Evolutionary conservation across 2,113 vertebrate species (phyloP).

Genomic region (Daboia siamensis): DNA sequence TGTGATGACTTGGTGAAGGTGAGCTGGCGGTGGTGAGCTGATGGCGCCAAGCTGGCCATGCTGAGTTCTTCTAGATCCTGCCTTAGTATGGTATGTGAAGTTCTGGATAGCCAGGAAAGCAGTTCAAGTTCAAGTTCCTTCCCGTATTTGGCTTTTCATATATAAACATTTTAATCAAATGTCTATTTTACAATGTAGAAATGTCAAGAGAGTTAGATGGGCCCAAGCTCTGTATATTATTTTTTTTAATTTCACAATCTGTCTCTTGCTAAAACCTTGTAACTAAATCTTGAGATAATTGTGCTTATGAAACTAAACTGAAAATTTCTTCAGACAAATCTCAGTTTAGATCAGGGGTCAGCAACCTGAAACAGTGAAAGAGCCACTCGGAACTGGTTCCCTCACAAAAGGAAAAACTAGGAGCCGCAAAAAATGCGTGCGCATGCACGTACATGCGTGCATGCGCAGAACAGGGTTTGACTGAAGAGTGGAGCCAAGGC

Average conservation of each 20-base stretch:
- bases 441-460: too few relatives aligned
- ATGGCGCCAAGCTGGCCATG: neutral
- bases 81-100: neutral
- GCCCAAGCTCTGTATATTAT: neutral
- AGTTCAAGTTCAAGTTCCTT: too few relatives aligned
- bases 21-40: neutral
- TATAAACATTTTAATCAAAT: neutral
- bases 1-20: neutral
- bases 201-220: neutral
- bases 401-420: too few relatives aligned
- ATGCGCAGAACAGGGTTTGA: too few relatives aligned
- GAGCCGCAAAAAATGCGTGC: too few relatives aligned
- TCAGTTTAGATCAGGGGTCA: too few relatives aligned
- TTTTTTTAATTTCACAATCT: neutral
- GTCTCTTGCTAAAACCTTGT: neutral
- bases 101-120: neutral
- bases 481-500: too few relatives aligned
- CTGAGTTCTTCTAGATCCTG: neutral
- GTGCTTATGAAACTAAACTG: neutral
- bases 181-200: neutral
- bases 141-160: neutral
- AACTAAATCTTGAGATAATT: neutral
- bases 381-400: too few relatives aligned
- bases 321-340: neutral
- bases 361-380: too few relatives aligned